A percentile compares a stretch with the other conserved stretches of the same genome.
phyloP scores from a whole-genome alignment of 2,888 invertebrate species.

The Pseudanteris insignis region DNA sequence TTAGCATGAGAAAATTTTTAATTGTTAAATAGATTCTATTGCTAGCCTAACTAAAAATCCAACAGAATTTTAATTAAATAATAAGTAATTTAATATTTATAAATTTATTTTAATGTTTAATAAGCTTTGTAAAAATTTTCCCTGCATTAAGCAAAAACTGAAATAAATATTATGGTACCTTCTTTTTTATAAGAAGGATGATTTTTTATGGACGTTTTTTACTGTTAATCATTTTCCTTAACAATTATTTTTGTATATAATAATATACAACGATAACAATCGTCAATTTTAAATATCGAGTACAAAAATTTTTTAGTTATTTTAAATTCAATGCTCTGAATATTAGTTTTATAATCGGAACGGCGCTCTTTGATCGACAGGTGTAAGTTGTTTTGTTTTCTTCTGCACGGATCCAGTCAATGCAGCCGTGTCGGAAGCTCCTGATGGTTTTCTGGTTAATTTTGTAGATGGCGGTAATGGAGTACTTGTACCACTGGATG shows the following conservation, averaged over 20 bases:
- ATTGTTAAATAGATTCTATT: too few relatives aligned
- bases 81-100: too few relatives aligned
- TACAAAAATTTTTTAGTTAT: background rate
- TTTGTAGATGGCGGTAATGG: conserved; percentile 75
- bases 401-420: conserved; percentile 68
- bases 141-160: too few relatives aligned
- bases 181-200: too few relatives aligned
- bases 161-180: too few relatives aligned
- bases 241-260: too few relatives aligned
- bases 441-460: conserved; percentile 74
- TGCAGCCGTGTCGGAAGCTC: conserved; percentile 75
- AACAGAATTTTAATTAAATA: too few relatives aligned
- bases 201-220: conserved; percentile 22
- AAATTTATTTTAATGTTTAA: too few relatives aligned
- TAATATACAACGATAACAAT: conserved; percentile 13
- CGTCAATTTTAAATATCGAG: conserved; percentile 5
- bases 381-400: conserved; percentile 63
- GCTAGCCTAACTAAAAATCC: too few relatives aligned
- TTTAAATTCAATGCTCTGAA: conserved; percentile 6
- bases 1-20: too few relatives aligned
- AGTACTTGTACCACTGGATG: conserved; percentile 77
- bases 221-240: conserved; percentile 7
- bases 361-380: conserved; percentile 65
- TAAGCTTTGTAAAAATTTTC: too few relatives aligned
- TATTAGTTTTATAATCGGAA: conserved; percentile 61